Base-by-base conservation (phyloP, 2,888 invertebrate species). In the Nebria brevicollis region DNA sequence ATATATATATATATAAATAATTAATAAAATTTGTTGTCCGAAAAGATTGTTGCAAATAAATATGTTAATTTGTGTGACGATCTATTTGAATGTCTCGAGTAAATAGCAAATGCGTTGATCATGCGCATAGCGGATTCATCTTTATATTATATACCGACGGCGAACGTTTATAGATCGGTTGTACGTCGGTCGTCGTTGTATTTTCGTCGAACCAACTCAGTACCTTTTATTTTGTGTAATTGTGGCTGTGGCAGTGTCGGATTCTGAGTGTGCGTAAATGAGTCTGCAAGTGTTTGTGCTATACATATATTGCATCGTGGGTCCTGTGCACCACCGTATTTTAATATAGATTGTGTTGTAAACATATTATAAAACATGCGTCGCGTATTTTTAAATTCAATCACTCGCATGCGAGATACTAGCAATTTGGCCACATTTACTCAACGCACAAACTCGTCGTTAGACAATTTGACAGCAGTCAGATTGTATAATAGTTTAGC, bases 371-470 rank as follows among this genome's bases (percentile, higher is more conserved):
- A 13, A 13, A 64, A 66, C 66, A 79, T 79, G 79, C 79, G 79
- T 68, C 79, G 75, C 6, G 25, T 79, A 68, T 66, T 79, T 68
- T 66, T 75, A 74, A 79, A 75, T 75, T 79, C 43, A n/a, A 65
- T 75, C 42, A 41, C 42, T 26, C 64, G 54, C 73, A 26, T 79
- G 43, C 74, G 7, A 75, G 68, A 79, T 43, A 13, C 43, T 66
- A 68, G 73, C 54, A 43, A n/a, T 75, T 42, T 66, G 68, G 70
- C 70, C 4, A 20, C 34, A 70, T 25, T 25, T 13, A 25, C 20
- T 54, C 72, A 77, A 42, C 70, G 26, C 65, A 75, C 75, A n/a
- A 74, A 72, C 64, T 72, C 72, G n/a, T 34, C 41, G 64, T 72
- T 77, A 64, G 75, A 79, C 15, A 64, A 43, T 11, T 41, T 54